phyloP scores from a whole-genome alignment of 2,797 vertebrate genomes.

The Schizothorax lantsangensis region DNA sequence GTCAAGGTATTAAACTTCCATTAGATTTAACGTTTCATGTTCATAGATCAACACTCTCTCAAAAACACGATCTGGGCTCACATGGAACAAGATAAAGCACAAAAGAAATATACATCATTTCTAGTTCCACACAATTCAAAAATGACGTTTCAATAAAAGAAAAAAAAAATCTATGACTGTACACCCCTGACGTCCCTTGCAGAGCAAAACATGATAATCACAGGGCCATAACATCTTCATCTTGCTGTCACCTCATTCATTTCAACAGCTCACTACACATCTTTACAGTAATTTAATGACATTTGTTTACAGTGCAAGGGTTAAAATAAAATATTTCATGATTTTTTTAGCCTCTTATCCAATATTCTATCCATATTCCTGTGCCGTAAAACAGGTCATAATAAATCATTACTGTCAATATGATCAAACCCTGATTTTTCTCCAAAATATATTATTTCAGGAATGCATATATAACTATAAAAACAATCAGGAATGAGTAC shows the following conservation, averaged over 20 bases:
- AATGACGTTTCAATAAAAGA: conserved; percentile 12
- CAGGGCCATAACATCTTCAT: not conserved
- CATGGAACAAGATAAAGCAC: conserved; percentile 26
- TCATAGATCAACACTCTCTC: not conserved
- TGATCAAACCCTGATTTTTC: conserved; percentile 20
- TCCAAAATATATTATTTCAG: conserved; percentile 17
- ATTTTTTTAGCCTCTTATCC: not conserved
- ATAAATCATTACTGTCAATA: not conserved
- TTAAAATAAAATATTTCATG: not conserved
- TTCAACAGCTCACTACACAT: not conserved
- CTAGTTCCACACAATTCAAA: conserved; percentile 15
- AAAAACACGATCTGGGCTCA: not conserved
- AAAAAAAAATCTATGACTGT: conserved; percentile 17
- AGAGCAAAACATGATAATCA: conserved; percentile 11
- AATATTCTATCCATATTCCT: conserved; percentile 9
- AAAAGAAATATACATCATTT: conserved; percentile 24
- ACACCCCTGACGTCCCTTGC: conserved; percentile 33
- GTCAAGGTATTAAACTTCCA: not conserved
- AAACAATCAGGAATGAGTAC: not conserved
- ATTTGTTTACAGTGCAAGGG: conserved; percentile 28
- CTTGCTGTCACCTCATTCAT: not conserved
- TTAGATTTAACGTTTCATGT: not conserved
- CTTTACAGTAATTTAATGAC: conserved; percentile 29
- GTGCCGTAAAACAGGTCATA: not conserved
- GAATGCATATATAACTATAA: conserved; percentile 22